Evolutionary conservation across 2,888 invertebrate species (phyloP), one percentile per base, ranked within the genome.

Genomic region (Tachina fera): DNA sequence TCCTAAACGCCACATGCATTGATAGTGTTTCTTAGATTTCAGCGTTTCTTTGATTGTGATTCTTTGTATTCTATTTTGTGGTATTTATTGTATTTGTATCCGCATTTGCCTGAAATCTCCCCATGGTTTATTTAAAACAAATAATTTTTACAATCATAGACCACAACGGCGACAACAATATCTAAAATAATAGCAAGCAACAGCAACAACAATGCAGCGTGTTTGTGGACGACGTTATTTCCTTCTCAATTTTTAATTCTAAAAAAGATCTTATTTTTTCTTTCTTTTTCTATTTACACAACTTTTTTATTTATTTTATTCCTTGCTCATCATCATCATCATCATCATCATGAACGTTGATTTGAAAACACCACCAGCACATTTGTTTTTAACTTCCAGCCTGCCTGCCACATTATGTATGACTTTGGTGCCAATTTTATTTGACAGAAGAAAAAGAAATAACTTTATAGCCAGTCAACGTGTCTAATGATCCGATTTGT

Each of bases 401-500:
- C 43, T n/a, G n/a, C n/a, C 68, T 65, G 84, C 51, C 65, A 81
- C 72, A 74, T 78, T 74, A 78, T 76, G 72, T 65, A 53, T 39
- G 60, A 31, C 77, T 77, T 53, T 83, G 71, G 80, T 77, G 67
- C 80, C 84, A 74, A 60, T 61, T 88, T 87, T 88, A 90, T 89
- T 90, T 91, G 91, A 91, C 91, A 91, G 91, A 91, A 16, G 5
- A 13, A 63, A 13, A 63, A 4, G 11, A 8, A 11, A 89, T 82
- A 78, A 90, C 90, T 90, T 90, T 90, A 89, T 89, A 89, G 90
- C 89, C 83, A 89, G 89, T 90, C 89, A 90, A 88, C 90, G 90
- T 90, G 90, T 91, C 91, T 91, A 91, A 91, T 91, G 91, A 91
- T 90, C 91, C 92, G 92, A 91, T 91, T 91, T 91, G 91, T 91